Evolutionary conservation across 2,797 vertebrate species (phyloP).

Genomic region (Thripadectes ignobilis): DNA sequence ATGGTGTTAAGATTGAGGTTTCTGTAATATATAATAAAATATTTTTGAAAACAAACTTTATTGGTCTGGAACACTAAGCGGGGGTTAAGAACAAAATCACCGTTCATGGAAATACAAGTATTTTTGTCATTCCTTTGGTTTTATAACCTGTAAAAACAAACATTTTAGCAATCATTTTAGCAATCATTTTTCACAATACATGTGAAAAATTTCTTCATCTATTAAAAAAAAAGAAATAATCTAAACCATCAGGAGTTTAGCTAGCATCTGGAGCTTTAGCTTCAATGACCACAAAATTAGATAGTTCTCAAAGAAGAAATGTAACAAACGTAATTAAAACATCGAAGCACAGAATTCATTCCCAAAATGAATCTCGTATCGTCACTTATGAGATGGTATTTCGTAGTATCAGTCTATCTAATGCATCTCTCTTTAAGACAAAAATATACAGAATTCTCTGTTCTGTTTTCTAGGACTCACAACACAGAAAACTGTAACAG

Average conservation of each 20-base stretch:
- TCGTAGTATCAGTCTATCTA: not conserved
- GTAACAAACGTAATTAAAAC: not conserved
- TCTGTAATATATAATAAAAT: not conserved
- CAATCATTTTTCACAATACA: accelerated
- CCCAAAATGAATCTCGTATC: not conserved
- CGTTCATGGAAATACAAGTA: not conserved
- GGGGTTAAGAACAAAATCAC: not conserved
- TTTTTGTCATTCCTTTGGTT: not conserved
- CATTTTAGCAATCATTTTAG: not conserved
- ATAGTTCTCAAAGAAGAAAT: not conserved
- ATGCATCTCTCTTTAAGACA: not conserved
- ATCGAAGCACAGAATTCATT: not conserved
- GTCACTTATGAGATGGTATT: not conserved
- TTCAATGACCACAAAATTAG: not conserved
- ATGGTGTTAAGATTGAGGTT: not conserved
- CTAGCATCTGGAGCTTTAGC: not conserved
- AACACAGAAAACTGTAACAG: not conserved
- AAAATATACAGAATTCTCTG: not conserved
- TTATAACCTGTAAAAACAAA: not conserved
- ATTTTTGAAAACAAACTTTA: not conserved
- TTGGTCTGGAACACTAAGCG: not conserved
- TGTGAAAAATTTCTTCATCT: not conserved
- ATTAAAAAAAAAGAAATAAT: not conserved
- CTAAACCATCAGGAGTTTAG: not conserved
- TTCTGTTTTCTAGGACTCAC: not conserved